Percentiles rank a stretch among this genome's conserved stretches.
Evolutionary conservation across 2,888 invertebrate species (phyloP).

Genomic region (Ichneumoninae sp.): DNA sequence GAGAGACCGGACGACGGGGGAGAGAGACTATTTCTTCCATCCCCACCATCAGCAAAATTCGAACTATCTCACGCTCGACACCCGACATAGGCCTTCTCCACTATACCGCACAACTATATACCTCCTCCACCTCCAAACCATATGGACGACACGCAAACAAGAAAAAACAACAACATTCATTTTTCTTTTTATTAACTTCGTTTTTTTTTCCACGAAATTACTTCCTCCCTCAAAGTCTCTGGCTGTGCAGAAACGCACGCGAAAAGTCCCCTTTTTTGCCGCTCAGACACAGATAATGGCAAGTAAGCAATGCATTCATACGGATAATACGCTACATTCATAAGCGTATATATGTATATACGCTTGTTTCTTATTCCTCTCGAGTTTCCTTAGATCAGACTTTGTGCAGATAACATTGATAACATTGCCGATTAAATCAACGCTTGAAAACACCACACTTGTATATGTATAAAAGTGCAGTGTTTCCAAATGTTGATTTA

Average conservation of each 20-base stretch:
- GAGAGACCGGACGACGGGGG: constrained; percentile 35
- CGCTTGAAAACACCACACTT: too few species aligned
- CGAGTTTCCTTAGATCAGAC: too few species aligned
- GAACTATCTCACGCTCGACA: constrained; percentile 66
- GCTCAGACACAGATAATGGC: constrained; percentile 12
- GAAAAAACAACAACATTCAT: constrained; percentile 13
- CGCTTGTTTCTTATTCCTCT: too few species aligned
- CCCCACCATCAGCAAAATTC: constrained; percentile 65
- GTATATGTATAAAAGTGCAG: not conserved
- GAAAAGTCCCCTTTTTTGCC: not conserved
- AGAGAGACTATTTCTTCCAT: constrained; percentile 64
- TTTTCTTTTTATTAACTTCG: constrained; percentile 37
- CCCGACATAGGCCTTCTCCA: constrained; percentile 28
- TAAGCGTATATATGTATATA: not conserved
- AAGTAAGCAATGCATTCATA: not conserved
- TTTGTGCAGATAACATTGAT: too few species aligned
- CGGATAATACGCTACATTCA: not conserved
- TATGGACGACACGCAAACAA: constrained; percentile 46
- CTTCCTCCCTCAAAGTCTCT: constrained; percentile 14
- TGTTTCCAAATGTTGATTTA: not conserved
- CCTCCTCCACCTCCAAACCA: constrained; percentile 58
- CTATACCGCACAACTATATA: constrained; percentile 22
- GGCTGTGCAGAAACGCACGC: not conserved
- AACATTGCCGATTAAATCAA: too few species aligned
- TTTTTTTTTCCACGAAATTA: constrained; percentile 1